Evolutionary conservation across 92 coral and sea anemone genomes (phyloP), one percentile per base, ranked within the genome.

Genomic region (Actinernus sp.): DNA sequence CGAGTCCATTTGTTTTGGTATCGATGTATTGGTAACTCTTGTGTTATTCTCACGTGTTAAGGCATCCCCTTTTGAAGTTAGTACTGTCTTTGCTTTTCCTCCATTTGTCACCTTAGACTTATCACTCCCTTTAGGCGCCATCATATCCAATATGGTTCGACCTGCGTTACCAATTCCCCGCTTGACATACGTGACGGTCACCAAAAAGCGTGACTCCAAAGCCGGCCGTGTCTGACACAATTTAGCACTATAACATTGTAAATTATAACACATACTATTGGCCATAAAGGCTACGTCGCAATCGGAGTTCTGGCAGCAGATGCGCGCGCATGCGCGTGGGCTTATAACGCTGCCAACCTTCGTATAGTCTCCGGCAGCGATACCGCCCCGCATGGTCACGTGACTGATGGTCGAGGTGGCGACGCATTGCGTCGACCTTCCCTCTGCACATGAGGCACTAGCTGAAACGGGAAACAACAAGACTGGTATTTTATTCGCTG

Each of bases 231-330:
- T 46, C 18, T 61, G 70, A 44, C 99, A 95, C 49, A 89, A 49
- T 45, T 88, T 73, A 24, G 90, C 60, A 41, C 83, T 91, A 66
- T 91, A 71, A 62, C 99, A 95, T 46, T 87, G 68, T 23, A 95
- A 58, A 49, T 79, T 92, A 53, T 91, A 95, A 20, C 99, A 95
- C 68, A 76, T 57, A 34, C 88, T 62, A 55, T 91, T 85, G 38
- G 90, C 97, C 59, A 82, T 81, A 4, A 95, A 82, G 36, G 99
- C 99, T 4, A 95, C 87, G 58, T 95, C 92, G 60, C 99, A 95
- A 43, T 34, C 49, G n/a, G 60, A 58, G 40, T 76, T 74, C 30
- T 47, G 69, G 68, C 99, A 95, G 37, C 99, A 95, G 73, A 77
- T 58, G 21, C 60, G 59, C 30, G 88, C 87, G 47, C 99, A 95